Base-by-base conservation (phyloP, 2,888 invertebrate species). In the Deladenus siricidicola region DNA sequence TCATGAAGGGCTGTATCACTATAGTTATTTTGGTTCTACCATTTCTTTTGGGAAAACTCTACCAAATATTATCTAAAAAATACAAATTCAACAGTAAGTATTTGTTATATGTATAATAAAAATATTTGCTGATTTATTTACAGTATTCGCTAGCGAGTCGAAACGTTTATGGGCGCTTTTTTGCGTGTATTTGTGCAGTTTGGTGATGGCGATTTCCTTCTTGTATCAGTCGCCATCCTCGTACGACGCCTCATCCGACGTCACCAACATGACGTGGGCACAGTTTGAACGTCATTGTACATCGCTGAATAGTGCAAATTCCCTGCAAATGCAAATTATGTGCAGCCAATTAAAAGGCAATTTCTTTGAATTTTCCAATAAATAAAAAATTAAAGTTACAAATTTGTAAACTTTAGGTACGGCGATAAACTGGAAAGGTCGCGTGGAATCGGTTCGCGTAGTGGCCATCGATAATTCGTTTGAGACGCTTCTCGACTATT, bases 211-310 rank as follows among this genome's bases (percentile, higher is more conserved):
- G 29, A 65, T 74, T 28, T 70, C 73, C 17, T 71, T 75, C 54
- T 57, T 74, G 14, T 74, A 72, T 59, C 70, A 75, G 30, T 67
- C 67, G 8, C 65, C 66, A 8, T 57, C 68, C 28, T 55, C 61
- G 10, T 73, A 64, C 42, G 72, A 70, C 55, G 64, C 65, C n/a
- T 34, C 62, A n/a, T 61, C 58, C 6, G 69, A 74, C 24, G 60
- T 69, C 34, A 70, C 73, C 10, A 75, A 75, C 62, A 67, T 75
- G 69, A 74, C 74, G n/a, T 73, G 73, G 70, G 43, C 63, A 17
- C 67, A 75, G 34, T 74, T 71, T 53, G 73, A 74, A 21, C 63
- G 66, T 42, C 64, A 67, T 45, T 74, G 74, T 52, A n/a, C n/a
- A n/a, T 50, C 58, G 8, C 52, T 60, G 24, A 53, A 47, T 23